Conservation (phyloP, 1,140 invertebrate species). For the Drosophila melanogaster region DNA sequence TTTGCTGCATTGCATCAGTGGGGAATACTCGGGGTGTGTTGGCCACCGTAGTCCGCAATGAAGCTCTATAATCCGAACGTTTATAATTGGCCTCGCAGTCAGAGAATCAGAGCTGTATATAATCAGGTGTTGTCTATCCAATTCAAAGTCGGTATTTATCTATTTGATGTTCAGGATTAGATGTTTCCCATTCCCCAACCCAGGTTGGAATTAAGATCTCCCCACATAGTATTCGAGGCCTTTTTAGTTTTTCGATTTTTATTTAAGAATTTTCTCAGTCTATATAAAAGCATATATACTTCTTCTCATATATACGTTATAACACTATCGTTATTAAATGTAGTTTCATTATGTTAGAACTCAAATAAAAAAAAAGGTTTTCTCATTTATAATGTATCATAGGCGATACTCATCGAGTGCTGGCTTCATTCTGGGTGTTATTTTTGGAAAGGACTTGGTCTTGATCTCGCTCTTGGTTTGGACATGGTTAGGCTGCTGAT, state of each 20-base stretch:
- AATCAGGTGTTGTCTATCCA: not conserved
- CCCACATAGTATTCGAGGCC: not conserved
- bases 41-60: not conserved
- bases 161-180: no score
- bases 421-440: conserved; percentile 1
- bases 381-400: conserved; percentile 18
- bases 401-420: not conserved
- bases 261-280: conserved; percentile 75
- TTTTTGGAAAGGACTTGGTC: not conserved
- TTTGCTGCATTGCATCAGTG: conserved; percentile 10
- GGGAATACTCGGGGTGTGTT: conserved; percentile 5
- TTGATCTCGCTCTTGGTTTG: not conserved
- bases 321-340: conserved; percentile 66
- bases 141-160: no score
- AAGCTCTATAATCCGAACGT: not conserved
- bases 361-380: conserved; percentile 52
- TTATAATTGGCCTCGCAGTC: not conserved
- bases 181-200: not conserved
- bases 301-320: conserved; percentile 59
- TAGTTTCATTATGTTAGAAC: conserved; percentile 56
- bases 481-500: not conserved
- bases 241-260: conserved; percentile 64
- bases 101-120: not conserved
- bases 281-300: conserved; percentile 72
- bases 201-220: not conserved